Evolutionary conservation across 2,797 vertebrate genomes (phyloP), one percentile per base, ranked within the genome.

Genomic region (Choloepus didactylus): DNA sequence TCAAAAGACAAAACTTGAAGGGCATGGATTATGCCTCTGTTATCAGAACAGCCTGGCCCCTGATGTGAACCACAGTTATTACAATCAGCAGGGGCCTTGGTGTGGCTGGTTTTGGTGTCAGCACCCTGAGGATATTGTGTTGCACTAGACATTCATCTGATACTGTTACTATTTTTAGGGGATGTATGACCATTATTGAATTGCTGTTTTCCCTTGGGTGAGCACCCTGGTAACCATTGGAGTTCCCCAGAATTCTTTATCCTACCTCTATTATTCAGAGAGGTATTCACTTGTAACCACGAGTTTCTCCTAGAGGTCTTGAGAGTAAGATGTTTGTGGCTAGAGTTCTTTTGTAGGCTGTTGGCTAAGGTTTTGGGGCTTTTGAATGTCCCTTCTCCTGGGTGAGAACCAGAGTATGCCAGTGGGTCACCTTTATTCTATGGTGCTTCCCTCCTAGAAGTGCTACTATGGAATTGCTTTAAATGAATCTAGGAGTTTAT

Each of bases 301-400:
- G 41, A 9, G 27, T 62, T 95, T 93, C 77, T 87, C 21, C 12
- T 76, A 49, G 49, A 73, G 79, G 89, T 97, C 31, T 60, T 81
- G 79, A 87, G 82, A 93, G 89, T 95, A 51, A 70, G 60, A 31
- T 93, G 4, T 69, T 92, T 25, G 44, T 94, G 46, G 25, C 23
- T 69, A 66, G 25, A 92, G 60, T 86, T 95, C 35, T 96, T 89
- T 49, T 82, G 25, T 76, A 69, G n/a, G 18, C 41, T 93, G 94
- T 95, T 72, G 76, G 31, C 83, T 94, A 54, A 60, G 14, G 10
- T 79, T 14, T 72, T 90, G 21, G 5, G 73, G 35, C 46, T 96
- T 91, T 86, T 85, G 64, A 87, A 64, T 66, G 41, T 79, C 31
- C 10, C 19, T 31, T 88, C 0, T 86, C 16, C 49, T 87, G 66